These are phyloP conservation scores for Acropora tenuis DNA, from an alignment of 64 coral and sea anemone genomes.

Conservation along the genomic window DNA sequence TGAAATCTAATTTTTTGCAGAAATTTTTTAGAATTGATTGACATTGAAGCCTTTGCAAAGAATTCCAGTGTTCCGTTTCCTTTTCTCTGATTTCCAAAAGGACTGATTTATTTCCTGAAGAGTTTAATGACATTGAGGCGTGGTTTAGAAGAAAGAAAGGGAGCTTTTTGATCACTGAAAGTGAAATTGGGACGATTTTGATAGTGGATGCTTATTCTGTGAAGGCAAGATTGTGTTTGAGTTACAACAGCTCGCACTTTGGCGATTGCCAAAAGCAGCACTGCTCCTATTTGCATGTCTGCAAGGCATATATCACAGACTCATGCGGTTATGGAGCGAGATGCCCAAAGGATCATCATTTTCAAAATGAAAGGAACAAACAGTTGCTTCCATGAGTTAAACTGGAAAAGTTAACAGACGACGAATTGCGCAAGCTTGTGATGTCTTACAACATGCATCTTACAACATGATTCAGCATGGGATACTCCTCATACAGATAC, in stretches of 20 bases:
- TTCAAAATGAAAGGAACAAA: conserved; percentile 56
- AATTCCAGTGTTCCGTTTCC: conserved; percentile 34
- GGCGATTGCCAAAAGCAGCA: conserved; percentile 17
- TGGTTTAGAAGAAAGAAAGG: conserved; percentile 55
- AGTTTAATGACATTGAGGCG: conserved; percentile 35
- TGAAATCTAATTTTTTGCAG: too few species aligned
- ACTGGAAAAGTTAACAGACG: conserved; percentile 36
- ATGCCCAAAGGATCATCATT: conserved; percentile 56
- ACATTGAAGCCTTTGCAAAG: conserved; percentile 12
- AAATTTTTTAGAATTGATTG: too few species aligned
- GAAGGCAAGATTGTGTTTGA: conserved; percentile 59
- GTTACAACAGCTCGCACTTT: background rate
- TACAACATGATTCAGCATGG: conserved; percentile 25
- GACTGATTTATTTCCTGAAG: conserved; percentile 47
- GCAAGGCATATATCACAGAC: conserved; percentile 52
- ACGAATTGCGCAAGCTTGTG: conserved; percentile 47
- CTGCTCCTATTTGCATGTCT: conserved; percentile 75
- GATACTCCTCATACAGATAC: background rate
- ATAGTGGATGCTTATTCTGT: conserved; percentile 52
- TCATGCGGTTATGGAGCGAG: conserved; percentile 39
- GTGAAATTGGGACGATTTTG: conserved; percentile 18
- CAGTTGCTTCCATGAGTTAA: conserved; percentile 27
- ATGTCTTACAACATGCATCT: conserved; percentile 25
- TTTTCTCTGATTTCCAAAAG: conserved; percentile 58
- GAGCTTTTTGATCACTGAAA: conserved; percentile 65